Percentiles rank a stretch among this genome's conserved stretches.
phyloP scores from a whole-genome alignment of 2,797 vertebrate species.

The Apodemus agrarius region DNA sequence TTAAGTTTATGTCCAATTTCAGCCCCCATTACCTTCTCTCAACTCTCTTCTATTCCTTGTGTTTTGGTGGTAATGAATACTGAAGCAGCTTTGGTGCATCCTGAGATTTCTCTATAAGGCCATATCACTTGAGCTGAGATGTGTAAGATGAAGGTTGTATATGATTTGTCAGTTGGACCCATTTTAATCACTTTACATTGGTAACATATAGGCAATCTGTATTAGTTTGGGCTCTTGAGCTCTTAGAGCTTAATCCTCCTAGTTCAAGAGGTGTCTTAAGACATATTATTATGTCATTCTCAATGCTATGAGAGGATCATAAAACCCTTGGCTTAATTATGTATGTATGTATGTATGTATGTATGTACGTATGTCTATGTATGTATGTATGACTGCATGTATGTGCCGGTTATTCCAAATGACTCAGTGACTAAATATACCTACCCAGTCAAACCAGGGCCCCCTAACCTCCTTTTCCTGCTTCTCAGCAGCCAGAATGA shows the following conservation, averaged over 20 bases:
- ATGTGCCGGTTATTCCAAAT: neutral
- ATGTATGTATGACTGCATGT: too few species aligned
- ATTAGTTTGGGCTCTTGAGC: neutral
- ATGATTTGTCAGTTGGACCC: neutral
- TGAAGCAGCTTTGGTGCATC: neutral
- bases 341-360: neutral
- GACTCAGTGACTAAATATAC: neutral
- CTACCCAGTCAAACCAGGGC: too few species aligned
- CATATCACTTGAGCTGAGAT: conserved; percentile 71
- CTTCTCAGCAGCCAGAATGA: neutral
- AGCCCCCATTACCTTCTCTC: neutral
- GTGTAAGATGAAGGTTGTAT: neutral
- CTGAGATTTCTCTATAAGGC: neutral
- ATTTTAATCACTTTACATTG: neutral
- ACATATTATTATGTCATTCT: neutral
- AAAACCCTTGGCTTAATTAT: neutral
- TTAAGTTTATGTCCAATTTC: neutral
- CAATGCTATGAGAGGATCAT: neutral
- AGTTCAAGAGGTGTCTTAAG: neutral
- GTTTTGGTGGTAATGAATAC: neutral
- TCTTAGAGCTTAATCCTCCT: neutral
- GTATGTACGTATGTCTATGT: too few species aligned
- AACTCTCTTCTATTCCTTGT: neutral
- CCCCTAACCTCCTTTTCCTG: neutral
- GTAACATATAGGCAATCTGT: neutral